A percentile compares a stretch with the other conserved stretches of the same genome.
These are phyloP conservation scores for Tigriopus californicus DNA, from an alignment of 2,888 invertebrate species.

Conservation along the genomic window DNA sequence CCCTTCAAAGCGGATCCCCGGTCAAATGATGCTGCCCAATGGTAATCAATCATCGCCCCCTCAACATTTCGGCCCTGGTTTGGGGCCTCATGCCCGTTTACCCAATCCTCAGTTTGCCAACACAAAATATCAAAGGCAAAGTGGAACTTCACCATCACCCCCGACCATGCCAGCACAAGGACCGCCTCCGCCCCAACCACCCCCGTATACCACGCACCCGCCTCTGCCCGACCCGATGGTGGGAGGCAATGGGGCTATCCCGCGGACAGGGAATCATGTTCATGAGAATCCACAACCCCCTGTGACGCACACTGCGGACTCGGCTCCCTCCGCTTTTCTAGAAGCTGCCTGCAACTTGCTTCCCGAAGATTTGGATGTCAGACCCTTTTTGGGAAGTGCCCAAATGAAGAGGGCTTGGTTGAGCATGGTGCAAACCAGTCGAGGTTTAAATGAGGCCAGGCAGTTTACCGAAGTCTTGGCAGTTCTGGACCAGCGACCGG, in stretches of 20 bases:
- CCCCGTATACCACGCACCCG: not conserved
- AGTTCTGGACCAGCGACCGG: not conserved
- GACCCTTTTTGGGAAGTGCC: not conserved
- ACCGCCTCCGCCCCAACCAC: not conserved
- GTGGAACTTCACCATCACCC: too few relatives aligned
- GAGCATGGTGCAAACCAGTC: not conserved
- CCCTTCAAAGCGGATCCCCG: too few relatives aligned
- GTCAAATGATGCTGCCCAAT: too few relatives aligned
- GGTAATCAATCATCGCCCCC: too few relatives aligned
- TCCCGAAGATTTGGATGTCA: constrained; percentile 3
- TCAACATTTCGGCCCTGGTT: too few relatives aligned
- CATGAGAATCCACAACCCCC: not conserved
- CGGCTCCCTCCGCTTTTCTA: not conserved
- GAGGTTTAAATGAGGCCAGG: not conserved
- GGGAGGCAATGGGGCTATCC: not conserved
- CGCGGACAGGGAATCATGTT: not conserved
- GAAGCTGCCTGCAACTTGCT: not conserved
- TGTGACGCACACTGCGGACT: not conserved
- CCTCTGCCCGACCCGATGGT: not conserved
- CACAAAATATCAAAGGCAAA: too few relatives aligned
- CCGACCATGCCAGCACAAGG: not conserved
- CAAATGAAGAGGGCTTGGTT: constrained; percentile 7
- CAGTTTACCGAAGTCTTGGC: constrained; percentile 1
- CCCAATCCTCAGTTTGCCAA: too few relatives aligned
- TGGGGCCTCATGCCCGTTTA: too few relatives aligned